A percentile compares a stretch with the other conserved stretches of the same genome.
phyloP scores from a whole-genome alignment of 2,797 vertebrate genomes.

The Eupleurogrammus muticus region DNA sequence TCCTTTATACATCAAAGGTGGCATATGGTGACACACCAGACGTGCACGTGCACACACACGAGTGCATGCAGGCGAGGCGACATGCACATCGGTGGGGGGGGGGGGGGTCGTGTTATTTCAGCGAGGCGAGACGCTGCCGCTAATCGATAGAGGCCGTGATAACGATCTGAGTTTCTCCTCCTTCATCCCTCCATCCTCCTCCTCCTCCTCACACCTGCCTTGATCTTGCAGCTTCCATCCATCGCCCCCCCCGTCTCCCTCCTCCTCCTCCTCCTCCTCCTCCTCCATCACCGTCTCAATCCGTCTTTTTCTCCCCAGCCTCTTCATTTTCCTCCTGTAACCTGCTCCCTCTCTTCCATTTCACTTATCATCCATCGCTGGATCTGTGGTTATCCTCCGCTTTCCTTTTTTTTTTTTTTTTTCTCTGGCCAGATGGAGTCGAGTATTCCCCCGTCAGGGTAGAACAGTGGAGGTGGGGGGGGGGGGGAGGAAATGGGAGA shows the following conservation, averaged over 20 bases:
- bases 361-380: slow-evolving; percentile 64
- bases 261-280: slow-evolving; percentile 21
- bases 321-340: slow-evolving; percentile 41
- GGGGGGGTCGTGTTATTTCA: no score
- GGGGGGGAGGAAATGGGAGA: no score
- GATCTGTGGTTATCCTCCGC: slow-evolving; percentile 59
- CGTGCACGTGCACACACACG: not conserved
- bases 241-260: slow-evolving; percentile 61
- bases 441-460: slow-evolving; percentile 63
- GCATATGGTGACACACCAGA: slow-evolving; percentile 64
- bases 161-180: slow-evolving; percentile 75
- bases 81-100: no score
- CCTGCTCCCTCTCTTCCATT: slow-evolving; percentile 52
- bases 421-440: slow-evolving; percentile 54
- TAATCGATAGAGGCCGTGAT: slow-evolving; percentile 77
- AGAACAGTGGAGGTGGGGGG: slow-evolving; percentile 26
- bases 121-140: slow-evolving; percentile 70
- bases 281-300: slow-evolving; percentile 22
- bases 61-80: no score
- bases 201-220: slow-evolving; percentile 64
- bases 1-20: slow-evolving; percentile 60
- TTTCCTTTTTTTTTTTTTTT: no score
- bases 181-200: slow-evolving; percentile 65
- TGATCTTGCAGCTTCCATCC: slow-evolving; percentile 71
- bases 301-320: no score